Percentiles rank a stretch among this genome's conserved stretches.
Evolutionary conservation across 1,140 invertebrate species (phyloP).

Genomic region (Drosophila obscura): DNA sequence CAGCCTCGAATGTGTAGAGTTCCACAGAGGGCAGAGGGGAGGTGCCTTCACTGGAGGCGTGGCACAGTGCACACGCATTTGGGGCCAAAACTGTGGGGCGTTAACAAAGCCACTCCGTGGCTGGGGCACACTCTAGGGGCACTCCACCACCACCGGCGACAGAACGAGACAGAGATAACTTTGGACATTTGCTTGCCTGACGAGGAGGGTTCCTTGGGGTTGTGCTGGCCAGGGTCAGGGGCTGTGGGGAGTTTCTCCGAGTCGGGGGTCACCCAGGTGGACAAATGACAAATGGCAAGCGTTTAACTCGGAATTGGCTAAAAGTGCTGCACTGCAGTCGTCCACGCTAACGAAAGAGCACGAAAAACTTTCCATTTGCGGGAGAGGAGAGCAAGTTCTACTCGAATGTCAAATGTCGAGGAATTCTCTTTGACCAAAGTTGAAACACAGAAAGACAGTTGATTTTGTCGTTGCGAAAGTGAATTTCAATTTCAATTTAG

Average conservation of each 20-base stretch:
- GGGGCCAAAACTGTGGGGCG: conserved; percentile 44
- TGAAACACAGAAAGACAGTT: conserved; percentile 7
- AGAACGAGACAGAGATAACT: conserved; percentile 18
- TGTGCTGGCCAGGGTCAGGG: not conserved
- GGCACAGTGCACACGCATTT: conserved; percentile 59
- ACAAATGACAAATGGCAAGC: conserved; percentile 69
- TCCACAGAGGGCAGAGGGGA: not conserved
- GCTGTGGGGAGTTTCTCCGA: conserved; percentile 9
- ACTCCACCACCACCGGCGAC: not conserved
- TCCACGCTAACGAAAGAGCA: conserved; percentile 19
- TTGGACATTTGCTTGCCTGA: conserved; percentile 76
- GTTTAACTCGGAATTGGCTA: conserved; percentile 66
- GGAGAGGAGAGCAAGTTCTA: conserved; percentile 29
- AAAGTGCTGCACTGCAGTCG: conserved; percentile 52
- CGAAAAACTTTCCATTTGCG: conserved; percentile 47
- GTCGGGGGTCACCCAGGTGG: conserved; percentile 51
- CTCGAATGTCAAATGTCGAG: conserved; percentile 48
- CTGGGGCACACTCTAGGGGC: conserved; percentile 8
- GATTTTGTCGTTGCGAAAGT: conserved; percentile 9
- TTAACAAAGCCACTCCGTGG: conserved; percentile 62
- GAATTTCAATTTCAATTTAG: conserved; percentile 17
- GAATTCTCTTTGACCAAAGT: conserved; percentile 41
- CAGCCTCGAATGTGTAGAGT: conserved; percentile 13
- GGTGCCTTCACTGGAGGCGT: conserved; percentile 6
- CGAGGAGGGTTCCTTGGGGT: conserved; percentile 6